Evolutionary conservation across 2,797 vertebrate species (phyloP).

Genomic region (Malurus leucopterus): DNA sequence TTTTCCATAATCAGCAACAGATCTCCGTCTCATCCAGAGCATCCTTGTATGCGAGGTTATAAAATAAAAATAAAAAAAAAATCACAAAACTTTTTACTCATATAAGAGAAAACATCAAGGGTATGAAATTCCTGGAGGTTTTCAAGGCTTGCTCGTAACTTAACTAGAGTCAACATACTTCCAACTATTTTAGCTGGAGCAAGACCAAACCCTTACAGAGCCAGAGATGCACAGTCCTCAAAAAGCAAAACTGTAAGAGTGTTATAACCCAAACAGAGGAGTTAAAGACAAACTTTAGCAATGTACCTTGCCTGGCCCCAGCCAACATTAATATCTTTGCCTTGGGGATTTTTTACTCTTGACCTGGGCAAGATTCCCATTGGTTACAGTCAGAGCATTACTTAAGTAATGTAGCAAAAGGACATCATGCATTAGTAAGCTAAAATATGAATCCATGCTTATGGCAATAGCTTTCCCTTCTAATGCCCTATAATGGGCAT

Average conservation of each 20-base stretch:
- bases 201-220: conserved; percentile 17
- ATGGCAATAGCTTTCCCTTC: conserved; percentile 1
- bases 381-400: neutral
- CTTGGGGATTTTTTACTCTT: neutral
- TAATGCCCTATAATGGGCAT: conserved; percentile 14
- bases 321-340: neutral
- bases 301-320: neutral
- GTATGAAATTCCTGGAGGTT: conserved; percentile 33
- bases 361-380: neutral
- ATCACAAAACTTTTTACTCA: neutral
- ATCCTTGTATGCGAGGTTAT: neutral
- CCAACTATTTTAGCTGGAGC: neutral
- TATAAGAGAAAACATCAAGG: conserved; percentile 21
- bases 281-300: neutral
- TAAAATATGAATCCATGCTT: conserved; percentile 11
- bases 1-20: neutral
- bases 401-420: neutral
- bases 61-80: neutral
- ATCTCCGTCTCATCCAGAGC: conserved; percentile 35
- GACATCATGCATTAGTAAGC: conserved; percentile 33
- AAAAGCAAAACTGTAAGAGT: conserved; percentile 26
- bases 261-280: neutral
- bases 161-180: neutral
- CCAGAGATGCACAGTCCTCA: neutral
- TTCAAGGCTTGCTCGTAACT: conserved; percentile 22